These are phyloP conservation scores for Neosilurus hyrtlii DNA, from an alignment of 2,797 vertebrate genomes.

Conservation along the genomic window DNA sequence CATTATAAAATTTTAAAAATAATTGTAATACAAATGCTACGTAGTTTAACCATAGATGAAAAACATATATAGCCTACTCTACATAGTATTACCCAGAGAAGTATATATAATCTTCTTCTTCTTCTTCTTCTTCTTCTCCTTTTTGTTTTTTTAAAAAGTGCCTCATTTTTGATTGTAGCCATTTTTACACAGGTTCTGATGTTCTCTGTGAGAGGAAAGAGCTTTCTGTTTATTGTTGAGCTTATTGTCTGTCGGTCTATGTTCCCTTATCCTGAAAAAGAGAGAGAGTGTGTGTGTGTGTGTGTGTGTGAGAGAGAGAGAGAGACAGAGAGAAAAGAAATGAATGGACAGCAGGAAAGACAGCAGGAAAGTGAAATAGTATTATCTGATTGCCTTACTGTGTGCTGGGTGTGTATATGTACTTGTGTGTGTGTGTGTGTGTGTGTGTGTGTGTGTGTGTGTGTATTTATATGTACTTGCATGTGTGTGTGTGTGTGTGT, in stretches of 20 bases:
- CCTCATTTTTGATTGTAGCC: slow-evolving; percentile 85
- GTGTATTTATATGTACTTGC: not conserved
- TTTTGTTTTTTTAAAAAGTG: slow-evolving; percentile 68
- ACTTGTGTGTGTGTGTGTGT: not conserved
- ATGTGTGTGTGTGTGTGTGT: not conserved
- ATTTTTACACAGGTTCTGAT: slow-evolving; percentile 78
- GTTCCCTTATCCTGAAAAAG: slow-evolving; percentile 50
- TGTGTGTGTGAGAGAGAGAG: not conserved
- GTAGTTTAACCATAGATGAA: slow-evolving; percentile 72
- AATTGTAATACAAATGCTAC: slow-evolving; percentile 67
- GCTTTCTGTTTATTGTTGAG: slow-evolving; percentile 49
- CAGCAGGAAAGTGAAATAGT: slow-evolving; percentile 32
- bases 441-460: not conserved
- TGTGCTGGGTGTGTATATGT: slow-evolving; percentile 51
- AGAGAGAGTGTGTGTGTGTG: slow-evolving; percentile 11
- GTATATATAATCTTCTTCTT: slow-evolving; percentile 65
- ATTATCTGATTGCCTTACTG: slow-evolving; percentile 76
- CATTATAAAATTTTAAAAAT: slow-evolving; percentile 46
- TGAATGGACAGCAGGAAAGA: slow-evolving; percentile 29
- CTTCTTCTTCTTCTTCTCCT: not conserved
- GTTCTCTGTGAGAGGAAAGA: slow-evolving; percentile 66
- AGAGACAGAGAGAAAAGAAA: slow-evolving; percentile 28
- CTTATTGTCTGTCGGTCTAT: slow-evolving; percentile 54
- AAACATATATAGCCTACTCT: slow-evolving; percentile 70
- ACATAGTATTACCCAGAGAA: slow-evolving; percentile 74